Evolutionary conservation across 2,113 vertebrate genomes (phyloP).

Genomic region (Saguinus imperator): DNA sequence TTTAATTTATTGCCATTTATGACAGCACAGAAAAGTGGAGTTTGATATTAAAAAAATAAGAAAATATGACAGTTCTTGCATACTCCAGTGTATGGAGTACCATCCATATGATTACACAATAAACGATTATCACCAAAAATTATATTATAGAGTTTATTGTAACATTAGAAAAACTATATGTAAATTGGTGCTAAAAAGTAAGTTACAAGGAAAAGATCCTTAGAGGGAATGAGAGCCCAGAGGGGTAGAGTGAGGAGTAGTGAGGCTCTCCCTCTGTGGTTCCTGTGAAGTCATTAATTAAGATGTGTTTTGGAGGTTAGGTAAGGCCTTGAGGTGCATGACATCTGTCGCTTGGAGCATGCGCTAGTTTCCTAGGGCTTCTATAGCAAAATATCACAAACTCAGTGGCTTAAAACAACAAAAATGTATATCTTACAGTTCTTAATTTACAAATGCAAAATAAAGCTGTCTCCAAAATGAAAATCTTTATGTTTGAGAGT

Average conservation of each 20-base stretch:
- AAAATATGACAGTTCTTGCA: not conserved
- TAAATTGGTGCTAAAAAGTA: too few relatives aligned
- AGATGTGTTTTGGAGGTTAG: not conserved
- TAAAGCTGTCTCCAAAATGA: not conserved
- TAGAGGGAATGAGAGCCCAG: not conserved
- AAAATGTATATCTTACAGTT: not conserved
- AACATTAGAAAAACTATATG: too few relatives aligned
- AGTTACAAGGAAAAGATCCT: too few relatives aligned
- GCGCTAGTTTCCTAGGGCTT: not conserved
- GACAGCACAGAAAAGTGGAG: not conserved
- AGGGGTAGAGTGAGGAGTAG: not conserved
- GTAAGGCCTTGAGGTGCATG: not conserved
- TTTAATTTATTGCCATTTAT: not conserved
- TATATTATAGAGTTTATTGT: too few relatives aligned
- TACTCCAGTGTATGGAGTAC: not conserved
- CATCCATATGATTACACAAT: not conserved
- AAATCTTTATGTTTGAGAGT: not conserved
- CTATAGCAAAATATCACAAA: not conserved
- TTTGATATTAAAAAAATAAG: slow-evolving; percentile 1
- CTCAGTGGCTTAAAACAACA: not conserved
- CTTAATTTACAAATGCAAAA: not conserved
- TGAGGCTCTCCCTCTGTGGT: not conserved
- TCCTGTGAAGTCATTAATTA: not conserved
- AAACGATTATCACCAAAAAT: too few relatives aligned
- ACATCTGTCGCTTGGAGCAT: not conserved